These are phyloP conservation scores for Heterodera schachtii DNA, from an alignment of 1,140 invertebrate genomes.

Conservation along the genomic window DNA sequence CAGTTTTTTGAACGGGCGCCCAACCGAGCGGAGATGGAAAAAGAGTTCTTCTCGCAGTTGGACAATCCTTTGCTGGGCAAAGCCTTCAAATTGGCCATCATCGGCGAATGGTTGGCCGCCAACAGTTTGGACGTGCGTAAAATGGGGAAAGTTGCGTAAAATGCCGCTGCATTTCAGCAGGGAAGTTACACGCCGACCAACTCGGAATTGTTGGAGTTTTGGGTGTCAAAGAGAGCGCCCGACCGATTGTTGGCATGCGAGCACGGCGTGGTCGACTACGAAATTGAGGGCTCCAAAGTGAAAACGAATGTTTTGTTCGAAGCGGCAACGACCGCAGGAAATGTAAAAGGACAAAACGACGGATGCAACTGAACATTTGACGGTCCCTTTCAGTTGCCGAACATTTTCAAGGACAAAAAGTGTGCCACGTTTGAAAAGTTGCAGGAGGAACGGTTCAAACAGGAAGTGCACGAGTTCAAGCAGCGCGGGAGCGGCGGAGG, in stretches of 20 bases:
- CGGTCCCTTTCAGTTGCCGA: conserved; percentile 51
- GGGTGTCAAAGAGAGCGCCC: conserved; percentile 63
- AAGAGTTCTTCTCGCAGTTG: conserved; percentile 64
- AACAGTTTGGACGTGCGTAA: conserved; percentile 57
- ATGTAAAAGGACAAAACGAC: neutral
- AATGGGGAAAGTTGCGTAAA: neutral
- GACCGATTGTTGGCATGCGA: conserved; percentile 62
- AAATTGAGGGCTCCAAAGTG: conserved; percentile 65
- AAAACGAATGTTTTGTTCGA: conserved; percentile 65
- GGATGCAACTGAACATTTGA: no score
- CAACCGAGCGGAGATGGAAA: conserved; percentile 60
- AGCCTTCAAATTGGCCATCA: conserved; percentile 64
- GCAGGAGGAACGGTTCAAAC: conserved; percentile 63
- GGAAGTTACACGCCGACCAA: conserved; percentile 65
- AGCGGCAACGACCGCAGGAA: conserved; percentile 61
- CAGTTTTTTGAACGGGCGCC: conserved; percentile 61
- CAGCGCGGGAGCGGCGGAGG: conserved; percentile 52
- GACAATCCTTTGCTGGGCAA: conserved; percentile 64
- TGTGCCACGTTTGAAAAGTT: conserved; percentile 61
- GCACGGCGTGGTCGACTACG: conserved; percentile 63
- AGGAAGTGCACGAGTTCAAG: conserved; percentile 62
- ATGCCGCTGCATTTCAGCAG: conserved; percentile 53
- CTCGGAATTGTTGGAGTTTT: conserved; percentile 64
- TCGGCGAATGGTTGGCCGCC: conserved; percentile 64
- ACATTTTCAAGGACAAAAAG: conserved; percentile 65